Conservation (phyloP, 2,888 invertebrate genomes). For the Chironomus riparius region DNA sequence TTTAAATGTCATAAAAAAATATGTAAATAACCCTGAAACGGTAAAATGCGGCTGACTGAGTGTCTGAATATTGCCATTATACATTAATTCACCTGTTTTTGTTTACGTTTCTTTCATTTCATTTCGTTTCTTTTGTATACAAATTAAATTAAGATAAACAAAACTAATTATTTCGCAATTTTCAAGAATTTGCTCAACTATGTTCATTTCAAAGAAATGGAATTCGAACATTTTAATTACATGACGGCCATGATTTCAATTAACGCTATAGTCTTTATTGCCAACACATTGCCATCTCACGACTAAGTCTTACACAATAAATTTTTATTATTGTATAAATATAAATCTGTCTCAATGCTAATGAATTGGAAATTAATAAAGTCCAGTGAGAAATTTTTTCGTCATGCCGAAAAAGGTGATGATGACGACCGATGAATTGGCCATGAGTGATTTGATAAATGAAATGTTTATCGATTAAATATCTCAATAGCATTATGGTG, state of each 20-base stretch:
- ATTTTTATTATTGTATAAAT: neutral
- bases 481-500: no score
- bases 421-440: no score
- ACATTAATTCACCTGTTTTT: neutral
- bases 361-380: neutral
- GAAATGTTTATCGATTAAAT: no score
- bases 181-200: no score
- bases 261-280: neutral
- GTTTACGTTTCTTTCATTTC: no score
- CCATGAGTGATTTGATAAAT: no score
- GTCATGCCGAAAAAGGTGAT: no score
- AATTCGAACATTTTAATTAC: neutral
- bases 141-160: no score
- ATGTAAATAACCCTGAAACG: neutral
- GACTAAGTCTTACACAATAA: neutral
- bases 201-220: no score
- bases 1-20: neutral
- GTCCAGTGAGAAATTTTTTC: no score
- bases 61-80: neutral
- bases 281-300: neutral
- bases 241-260: conserved; percentile 17
- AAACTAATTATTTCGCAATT: no score
- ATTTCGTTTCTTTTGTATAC: no score
- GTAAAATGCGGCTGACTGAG: neutral
- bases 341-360: conserved; percentile 7